Evolutionary conservation across 2,113 vertebrate species (phyloP).

Genomic region (Mormyrus iriodes): DNA sequence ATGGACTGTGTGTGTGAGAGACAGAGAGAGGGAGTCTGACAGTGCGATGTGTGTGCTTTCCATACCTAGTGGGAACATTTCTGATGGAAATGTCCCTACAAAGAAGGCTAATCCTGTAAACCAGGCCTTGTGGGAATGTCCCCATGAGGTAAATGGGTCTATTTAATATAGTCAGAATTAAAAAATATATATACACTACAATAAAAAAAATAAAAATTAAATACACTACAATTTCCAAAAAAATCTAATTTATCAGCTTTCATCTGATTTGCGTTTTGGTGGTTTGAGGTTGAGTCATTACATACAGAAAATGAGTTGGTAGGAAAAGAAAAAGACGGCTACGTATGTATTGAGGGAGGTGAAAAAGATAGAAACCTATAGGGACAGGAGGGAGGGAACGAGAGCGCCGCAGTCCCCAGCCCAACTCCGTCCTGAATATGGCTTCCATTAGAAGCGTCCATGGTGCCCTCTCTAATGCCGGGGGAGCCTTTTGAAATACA

Average conservation of each 20-base stretch:
- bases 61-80: background rate
- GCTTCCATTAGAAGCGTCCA: slow-evolving; percentile 59
- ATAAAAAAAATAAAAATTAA: background rate
- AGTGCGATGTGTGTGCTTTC: background rate
- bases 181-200: background rate
- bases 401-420: slow-evolving; percentile 20
- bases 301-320: background rate
- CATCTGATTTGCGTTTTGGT: background rate
- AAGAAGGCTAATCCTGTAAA: background rate
- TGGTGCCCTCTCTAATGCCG: slow-evolving; percentile 41
- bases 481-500: slow-evolving; percentile 67
- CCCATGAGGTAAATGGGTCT: background rate
- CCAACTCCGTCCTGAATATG: slow-evolving; percentile 45
- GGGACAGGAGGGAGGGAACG: background rate
- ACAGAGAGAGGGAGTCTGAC: background rate
- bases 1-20: background rate
- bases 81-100: background rate
- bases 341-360: background rate
- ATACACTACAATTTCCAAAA: too few relatives aligned
- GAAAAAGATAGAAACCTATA: background rate
- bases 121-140: background rate
- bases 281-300: background rate
- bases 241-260: background rate
- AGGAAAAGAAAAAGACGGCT: background rate
- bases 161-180: background rate